Evolutionary conservation across 2,797 vertebrate genomes (phyloP).

Genomic region (Malurus splendens): DNA sequence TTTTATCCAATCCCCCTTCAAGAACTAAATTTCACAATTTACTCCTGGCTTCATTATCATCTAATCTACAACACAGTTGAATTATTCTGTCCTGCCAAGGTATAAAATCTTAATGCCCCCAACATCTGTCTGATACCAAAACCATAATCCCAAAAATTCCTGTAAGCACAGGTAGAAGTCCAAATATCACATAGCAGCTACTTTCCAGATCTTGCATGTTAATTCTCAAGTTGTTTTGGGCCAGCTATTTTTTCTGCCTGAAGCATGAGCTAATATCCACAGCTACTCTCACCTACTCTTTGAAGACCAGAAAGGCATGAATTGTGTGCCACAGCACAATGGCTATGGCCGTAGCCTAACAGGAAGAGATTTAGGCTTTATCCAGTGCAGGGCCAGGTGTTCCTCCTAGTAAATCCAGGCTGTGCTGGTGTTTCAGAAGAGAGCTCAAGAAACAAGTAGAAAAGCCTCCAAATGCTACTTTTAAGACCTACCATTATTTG

Average conservation of each 20-base stretch:
- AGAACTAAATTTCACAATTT: background rate
- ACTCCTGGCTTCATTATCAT: background rate
- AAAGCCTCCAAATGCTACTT: background rate
- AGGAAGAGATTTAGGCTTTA: background rate
- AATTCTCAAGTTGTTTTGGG: background rate
- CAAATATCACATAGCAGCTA: background rate
- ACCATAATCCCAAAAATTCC: background rate
- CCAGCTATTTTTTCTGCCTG: background rate
- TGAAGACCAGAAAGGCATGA: background rate
- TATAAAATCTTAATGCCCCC: background rate
- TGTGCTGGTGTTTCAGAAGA: background rate
- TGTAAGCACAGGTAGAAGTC: background rate
- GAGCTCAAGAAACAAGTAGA: background rate
- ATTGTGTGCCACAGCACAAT: background rate
- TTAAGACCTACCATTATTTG: background rate
- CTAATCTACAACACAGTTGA: background rate
- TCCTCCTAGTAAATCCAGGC: background rate
- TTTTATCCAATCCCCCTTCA: background rate
- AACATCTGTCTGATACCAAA: background rate
- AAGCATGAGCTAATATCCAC: background rate
- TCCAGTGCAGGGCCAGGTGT: background rate
- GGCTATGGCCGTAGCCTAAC: background rate
- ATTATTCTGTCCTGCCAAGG: background rate
- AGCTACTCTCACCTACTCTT: background rate
- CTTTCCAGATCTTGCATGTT: background rate